A percentile compares a stretch with the other conserved stretches of the same genome.
Conservation (phyloP, 1,140 invertebrate genomes). For the Trypoxylus dichotomus region DNA sequence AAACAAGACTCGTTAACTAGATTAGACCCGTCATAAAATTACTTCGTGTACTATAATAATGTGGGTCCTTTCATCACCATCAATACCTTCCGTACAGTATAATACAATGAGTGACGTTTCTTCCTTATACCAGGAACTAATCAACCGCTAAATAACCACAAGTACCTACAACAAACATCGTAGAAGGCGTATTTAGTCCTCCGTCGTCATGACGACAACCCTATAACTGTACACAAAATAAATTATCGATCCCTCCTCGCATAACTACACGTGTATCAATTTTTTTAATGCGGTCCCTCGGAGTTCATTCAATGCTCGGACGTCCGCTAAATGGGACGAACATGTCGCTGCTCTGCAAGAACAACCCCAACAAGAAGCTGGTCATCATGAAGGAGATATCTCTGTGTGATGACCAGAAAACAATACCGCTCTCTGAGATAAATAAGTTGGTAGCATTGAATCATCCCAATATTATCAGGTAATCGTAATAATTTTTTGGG, state of each 20-base stretch:
- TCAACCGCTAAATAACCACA: neutral
- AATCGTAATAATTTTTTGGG: neutral
- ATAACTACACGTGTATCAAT: slow-evolving; percentile 1
- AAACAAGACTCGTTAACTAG: neutral
- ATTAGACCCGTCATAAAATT: neutral
- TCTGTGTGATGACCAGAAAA: slow-evolving; percentile 68
- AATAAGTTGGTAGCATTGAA: slow-evolving; percentile 70
- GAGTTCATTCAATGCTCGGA: neutral
- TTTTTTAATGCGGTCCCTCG: neutral
- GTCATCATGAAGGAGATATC: slow-evolving; percentile 80
- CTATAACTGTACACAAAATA: slow-evolving; percentile 8
- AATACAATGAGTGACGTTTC: neutral
- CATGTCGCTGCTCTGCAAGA: slow-evolving; percentile 27
- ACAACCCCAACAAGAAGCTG: slow-evolving; percentile 60
- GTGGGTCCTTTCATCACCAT: neutral
- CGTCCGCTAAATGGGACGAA: neutral
- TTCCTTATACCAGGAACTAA: neutral
- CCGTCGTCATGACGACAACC: neutral
- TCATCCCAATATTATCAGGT: slow-evolving; percentile 73
- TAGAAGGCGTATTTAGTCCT: neutral
- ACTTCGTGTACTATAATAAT: neutral
- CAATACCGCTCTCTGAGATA: slow-evolving; percentile 78
- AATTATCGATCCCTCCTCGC: neutral
- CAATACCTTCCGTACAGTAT: neutral
- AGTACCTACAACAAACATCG: neutral